Evolutionary conservation across 1,140 invertebrate genomes (phyloP).

Genomic region (Chlorops oryzae): DNA sequence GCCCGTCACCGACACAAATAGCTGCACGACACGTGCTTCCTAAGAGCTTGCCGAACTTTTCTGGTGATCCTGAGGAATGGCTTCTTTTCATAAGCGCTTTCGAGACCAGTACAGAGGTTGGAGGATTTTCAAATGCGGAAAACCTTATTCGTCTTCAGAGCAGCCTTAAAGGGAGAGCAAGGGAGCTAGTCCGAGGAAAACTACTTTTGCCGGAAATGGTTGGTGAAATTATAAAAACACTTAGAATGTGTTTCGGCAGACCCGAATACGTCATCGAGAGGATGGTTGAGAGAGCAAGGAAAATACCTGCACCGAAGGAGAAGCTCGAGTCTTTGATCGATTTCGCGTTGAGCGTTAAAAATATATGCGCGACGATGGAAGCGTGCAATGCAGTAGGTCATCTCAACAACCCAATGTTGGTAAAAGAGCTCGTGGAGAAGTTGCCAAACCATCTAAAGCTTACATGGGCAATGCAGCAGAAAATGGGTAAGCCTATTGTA

Average conservation of each 20-base stretch:
- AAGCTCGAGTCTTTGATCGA: constrained; percentile 5
- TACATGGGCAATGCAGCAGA: constrained; percentile 6
- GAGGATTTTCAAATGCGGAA: too few species aligned
- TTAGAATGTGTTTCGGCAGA: constrained; percentile 6
- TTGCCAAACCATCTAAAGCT: constrained; percentile 5
- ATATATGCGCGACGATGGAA: constrained; percentile 11
- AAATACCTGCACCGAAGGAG: constrained; percentile 4
- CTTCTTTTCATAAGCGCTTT: too few species aligned
- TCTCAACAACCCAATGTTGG: constrained; percentile 3
- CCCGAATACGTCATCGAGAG: constrained; percentile 4
- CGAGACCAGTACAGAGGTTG: too few species aligned
- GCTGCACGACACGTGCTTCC: too few species aligned
- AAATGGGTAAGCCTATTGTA: too few species aligned
- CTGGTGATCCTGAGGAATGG: too few species aligned
- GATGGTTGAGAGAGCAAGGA: background rate
- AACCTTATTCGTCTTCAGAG: too few species aligned
- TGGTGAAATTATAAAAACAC: constrained; percentile 9
- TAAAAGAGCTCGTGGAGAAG: constrained; percentile 5
- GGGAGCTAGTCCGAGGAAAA: constrained; percentile 2
- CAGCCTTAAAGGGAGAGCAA: background rate
- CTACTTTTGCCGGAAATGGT: background rate
- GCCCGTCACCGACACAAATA: too few species aligned
- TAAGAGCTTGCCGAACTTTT: too few species aligned
- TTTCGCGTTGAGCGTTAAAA: constrained; percentile 3
- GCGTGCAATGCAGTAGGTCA: constrained; percentile 3